Evolutionary conservation across 2,888 invertebrate species (phyloP), one percentile per base, ranked within the genome.

Genomic region (Sclerodermus sp.): DNA sequence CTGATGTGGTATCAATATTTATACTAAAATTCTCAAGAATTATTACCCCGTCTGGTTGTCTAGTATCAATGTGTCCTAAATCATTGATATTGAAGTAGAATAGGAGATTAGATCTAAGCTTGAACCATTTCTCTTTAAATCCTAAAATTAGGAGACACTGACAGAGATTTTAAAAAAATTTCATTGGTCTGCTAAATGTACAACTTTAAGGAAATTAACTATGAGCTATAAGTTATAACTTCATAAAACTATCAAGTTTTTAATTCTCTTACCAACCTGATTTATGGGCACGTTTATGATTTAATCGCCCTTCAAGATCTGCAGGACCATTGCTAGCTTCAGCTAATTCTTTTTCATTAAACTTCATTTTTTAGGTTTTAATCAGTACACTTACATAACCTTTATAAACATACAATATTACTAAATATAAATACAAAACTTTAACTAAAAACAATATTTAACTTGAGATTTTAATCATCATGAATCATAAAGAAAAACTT

Each of bases 91-190:
- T 85, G 76, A 87, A 90, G 75, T 90, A 90, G 79, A 89, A 91
- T 44, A 91, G 78, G 67, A 90, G 82, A 76, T 91, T 91, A 63
- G 85, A 84, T 58, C 86, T 83, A 48, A 91, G 77, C 67, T 89
- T 87, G 77, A 90, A 91, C 84, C 87, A 89, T 71, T 89, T 82
- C 73, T 90, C 89, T 77, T 90, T 89, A 71, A 86, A 89, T 41
- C 83, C 87, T 88, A 43, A 29, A 10, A 31, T 18, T 17, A 39
- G 15, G 15, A 48, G 5, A 54, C 8, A 34, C 36, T 17, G 12
- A 17, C 6, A 18, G 3, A 39, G 8, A 39, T 14, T 15, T 39
- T n/a, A n/a, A 18, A 5, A 18, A n/a, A 34, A 39, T 6, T 3
- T 6, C 15, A 39, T 34, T 12, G 12, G 34, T n/a, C n/a, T n/a